Evolutionary conservation across 2,888 invertebrate species (phyloP), one percentile per base, ranked within the genome.

Genomic region (Cremastobaeus sp.): DNA sequence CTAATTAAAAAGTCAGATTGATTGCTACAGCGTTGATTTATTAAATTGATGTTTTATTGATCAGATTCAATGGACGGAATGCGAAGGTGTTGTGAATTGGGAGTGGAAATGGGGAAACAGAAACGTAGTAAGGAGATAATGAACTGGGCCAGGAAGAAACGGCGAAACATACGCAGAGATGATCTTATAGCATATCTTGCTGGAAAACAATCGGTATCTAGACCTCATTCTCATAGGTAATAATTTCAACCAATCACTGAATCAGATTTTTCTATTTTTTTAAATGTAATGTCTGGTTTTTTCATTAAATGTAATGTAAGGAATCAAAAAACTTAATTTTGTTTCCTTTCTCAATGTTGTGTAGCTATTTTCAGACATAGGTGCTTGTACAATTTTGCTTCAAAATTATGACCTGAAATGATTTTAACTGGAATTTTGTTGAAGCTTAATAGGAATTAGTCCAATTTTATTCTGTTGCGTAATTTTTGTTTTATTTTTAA

Each of bases 161-260:
- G 93, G 87, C 90, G 93, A 78, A 90, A 92, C 86, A 94, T 95
- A 79, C 90, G 93, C 18, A 89, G 94, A 34, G 94, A 95, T 83
- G 94, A 95, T 84, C 89, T 95, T 18, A 88, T 94, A 80, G 93
- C 94, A 12, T 94, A 93, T 89, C 89, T 95, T 66, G 91, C 93
- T 79, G 94, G 94, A 21, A 92, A 92, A 87, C 90, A 91, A 77
- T 90, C 91, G 66, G 93, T 93, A 72, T 90, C 91, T 52, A 85
- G 89, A 74, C 88, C 89, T 62, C 89, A 89, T 77, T 87, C 89
- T 80, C 90, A 89, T 83, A 90, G 90, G 89, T 89, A 75, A 76
- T 35, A 39, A 20, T 20, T 28, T 12, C 8, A 25, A 25, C 25
- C n/a, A n/a, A 25, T 25, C 25, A 17, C 9, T 37, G 6, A 1